Conservation (phyloP, 1,140 invertebrate genomes). For the Drosophila takahashii region DNA sequence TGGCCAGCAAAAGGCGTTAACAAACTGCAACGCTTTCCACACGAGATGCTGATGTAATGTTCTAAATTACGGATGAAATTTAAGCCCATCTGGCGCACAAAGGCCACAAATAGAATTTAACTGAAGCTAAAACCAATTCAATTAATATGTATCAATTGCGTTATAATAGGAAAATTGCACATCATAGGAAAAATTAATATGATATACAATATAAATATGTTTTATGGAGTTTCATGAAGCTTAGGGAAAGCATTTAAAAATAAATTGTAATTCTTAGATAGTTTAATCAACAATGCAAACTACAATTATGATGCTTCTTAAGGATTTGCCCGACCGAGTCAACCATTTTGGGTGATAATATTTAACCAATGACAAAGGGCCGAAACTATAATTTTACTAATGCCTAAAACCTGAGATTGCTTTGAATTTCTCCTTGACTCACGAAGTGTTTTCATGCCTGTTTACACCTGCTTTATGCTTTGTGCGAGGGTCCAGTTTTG, state of each 20-base stretch:
- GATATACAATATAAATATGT: no score
- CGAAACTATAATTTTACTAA: neutral
- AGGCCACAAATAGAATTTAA: neutral
- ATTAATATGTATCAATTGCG: no score
- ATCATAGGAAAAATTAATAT: no score
- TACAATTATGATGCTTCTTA: neutral
- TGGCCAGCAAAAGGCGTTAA: slow-evolving; percentile 36
- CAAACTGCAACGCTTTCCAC: neutral
- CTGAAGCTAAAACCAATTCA: neutral
- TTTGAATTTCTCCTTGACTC: no score
- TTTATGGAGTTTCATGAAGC: no score
- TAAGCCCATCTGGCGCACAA: neutral
- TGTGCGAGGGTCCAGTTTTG: neutral
- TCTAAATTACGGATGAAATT: neutral
- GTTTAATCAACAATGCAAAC: neutral
- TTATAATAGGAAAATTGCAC: no score
- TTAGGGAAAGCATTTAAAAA: neutral
- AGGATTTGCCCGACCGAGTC: neutral
- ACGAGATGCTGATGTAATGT: neutral
- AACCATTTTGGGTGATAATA: neutral
- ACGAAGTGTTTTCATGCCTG: slow-evolving; percentile 1
- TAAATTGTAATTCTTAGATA: neutral
- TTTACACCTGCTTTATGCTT: slow-evolving; percentile 17
- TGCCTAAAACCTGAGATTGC: neutral
- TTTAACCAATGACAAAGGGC: neutral